phyloP scores from a whole-genome alignment of 2,888 invertebrate genomes.

The Xestia c-nigrum region DNA sequence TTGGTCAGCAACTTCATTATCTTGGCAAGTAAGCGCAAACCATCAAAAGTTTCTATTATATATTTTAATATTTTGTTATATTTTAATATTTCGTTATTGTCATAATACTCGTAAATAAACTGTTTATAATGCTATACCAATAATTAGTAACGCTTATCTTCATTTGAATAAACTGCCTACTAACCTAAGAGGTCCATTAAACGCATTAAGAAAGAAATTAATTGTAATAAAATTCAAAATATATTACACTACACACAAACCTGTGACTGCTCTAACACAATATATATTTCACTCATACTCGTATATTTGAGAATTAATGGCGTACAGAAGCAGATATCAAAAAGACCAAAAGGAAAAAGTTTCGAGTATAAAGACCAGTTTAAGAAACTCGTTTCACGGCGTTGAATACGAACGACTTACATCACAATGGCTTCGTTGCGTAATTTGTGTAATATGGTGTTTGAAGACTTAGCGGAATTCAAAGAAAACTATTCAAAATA shows the following conservation, averaged over 20 bases:
- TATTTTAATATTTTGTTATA: not conserved
- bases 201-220: conserved; percentile 12
- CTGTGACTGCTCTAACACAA: conserved; percentile 29
- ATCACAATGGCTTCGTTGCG: conserved; percentile 47
- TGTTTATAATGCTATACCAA: not conserved
- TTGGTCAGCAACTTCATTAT: conserved; percentile 1
- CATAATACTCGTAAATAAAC: not conserved
- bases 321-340: conserved; percentile 21
- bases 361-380: conserved; percentile 35
- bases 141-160: conserved; percentile 12
- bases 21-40: not conserved
- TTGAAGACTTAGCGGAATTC: not conserved
- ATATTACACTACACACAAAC: conserved; percentile 10
- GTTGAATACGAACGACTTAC: conserved; percentile 38
- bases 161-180: conserved; percentile 7
- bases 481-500: not conserved
- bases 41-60: not conserved
- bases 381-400: conserved; percentile 55
- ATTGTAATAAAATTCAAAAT: conserved; percentile 23
- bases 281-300: too few relatives aligned
- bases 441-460: conserved; percentile 44
- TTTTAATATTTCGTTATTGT: not conserved
- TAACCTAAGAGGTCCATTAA: conserved; percentile 20
- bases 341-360: conserved; percentile 40
- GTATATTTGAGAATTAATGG: conserved; percentile 43